Conservation (phyloP, 2,888 invertebrate genomes). For the Notocelia uddmanniana region DNA sequence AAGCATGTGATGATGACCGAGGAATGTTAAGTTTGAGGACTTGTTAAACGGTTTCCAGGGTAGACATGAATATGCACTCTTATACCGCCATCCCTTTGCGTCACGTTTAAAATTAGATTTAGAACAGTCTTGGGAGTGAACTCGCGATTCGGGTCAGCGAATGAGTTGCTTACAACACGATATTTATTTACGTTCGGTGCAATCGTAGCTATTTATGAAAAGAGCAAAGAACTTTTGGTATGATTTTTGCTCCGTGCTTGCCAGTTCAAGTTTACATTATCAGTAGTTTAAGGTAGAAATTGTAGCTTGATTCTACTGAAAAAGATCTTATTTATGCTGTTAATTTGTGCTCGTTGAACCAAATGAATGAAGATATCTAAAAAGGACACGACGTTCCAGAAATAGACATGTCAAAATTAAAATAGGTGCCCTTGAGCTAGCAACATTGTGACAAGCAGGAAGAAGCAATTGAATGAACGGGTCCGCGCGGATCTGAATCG, state of each 20-base stretch:
- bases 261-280: constrained; percentile 10
- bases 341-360: constrained; percentile 37
- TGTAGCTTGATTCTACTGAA: background rate
- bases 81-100: constrained; percentile 63
- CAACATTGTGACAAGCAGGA: constrained; percentile 73
- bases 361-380: constrained; percentile 44
- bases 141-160: constrained; percentile 71
- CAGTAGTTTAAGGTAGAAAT: constrained; percentile 26
- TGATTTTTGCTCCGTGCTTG: constrained; percentile 27
- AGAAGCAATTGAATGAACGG: constrained; percentile 76
- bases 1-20: constrained; percentile 51
- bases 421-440: constrained; percentile 67
- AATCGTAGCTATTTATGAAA: constrained; percentile 33
- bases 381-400: constrained; percentile 42
- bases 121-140: constrained; percentile 62
- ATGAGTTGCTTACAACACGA: constrained; percentile 54
- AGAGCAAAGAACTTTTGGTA: constrained; percentile 42
- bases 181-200: constrained; percentile 43
- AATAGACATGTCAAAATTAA: constrained; percentile 41
- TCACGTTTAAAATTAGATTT: constrained; percentile 74
- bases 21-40: constrained; percentile 40
- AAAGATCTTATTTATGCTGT: background rate
- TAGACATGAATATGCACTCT: constrained; percentile 64
- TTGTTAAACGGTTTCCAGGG: constrained; percentile 24
- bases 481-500: constrained; percentile 67